phyloP scores from a whole-genome alignment of 2,797 vertebrate genomes.

The Sebastes minor region DNA sequence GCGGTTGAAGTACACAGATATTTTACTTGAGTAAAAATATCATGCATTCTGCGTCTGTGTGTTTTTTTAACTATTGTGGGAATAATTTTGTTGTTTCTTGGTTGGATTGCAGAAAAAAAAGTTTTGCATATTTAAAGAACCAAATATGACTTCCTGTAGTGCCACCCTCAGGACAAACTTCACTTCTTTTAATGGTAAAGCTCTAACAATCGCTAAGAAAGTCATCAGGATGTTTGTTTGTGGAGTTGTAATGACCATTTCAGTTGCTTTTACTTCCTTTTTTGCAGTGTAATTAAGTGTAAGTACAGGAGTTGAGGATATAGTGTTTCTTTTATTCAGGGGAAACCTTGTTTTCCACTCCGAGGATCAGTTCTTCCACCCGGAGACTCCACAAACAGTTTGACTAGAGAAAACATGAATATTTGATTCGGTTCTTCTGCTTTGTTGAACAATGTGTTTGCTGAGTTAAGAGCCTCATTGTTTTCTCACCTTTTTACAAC shows the following conservation, averaged over 20 bases:
- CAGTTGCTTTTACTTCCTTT: neutral
- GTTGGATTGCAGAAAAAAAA: neutral
- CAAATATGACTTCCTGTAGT: neutral
- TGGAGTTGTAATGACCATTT: neutral
- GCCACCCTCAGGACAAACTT: neutral
- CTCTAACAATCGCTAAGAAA: neutral
- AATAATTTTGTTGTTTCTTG: neutral
- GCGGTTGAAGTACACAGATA: neutral
- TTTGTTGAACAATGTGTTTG: conserved; percentile 36
- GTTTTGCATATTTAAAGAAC: neutral
- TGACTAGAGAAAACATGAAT: conserved; percentile 44
- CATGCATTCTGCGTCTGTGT: neutral
- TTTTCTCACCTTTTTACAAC: conserved; percentile 17
- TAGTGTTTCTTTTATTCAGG: neutral
- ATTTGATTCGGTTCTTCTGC: conserved; percentile 52
- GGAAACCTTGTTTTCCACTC: conserved; percentile 1
- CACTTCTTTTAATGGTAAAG: too few species aligned
- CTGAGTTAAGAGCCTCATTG: conserved; percentile 22
- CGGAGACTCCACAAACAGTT: conserved; percentile 8
- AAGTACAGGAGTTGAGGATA: neutral
- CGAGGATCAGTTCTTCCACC: neutral
- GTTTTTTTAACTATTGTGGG: neutral
- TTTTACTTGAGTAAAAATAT: neutral
- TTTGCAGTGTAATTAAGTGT: too few species aligned
- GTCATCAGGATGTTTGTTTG: neutral